Evolutionary conservation across 2,113 vertebrate species (phyloP), one percentile per base, ranked within the genome.

Genomic region (Seriola rivoliana): DNA sequence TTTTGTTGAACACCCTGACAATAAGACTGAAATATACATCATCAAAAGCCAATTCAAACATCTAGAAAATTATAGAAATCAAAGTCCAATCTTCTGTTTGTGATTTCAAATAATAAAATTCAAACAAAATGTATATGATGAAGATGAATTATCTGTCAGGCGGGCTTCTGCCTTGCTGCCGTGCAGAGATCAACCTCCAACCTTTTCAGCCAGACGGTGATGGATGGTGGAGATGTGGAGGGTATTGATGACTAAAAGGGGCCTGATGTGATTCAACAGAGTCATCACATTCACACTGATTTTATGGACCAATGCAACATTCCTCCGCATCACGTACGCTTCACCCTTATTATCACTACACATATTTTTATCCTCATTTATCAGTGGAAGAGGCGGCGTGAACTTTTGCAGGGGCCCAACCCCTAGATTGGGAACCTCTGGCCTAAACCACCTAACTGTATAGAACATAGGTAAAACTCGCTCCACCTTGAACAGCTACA

Each of bases 261-360:
- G 40, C 40, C 16, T 40, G 46, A 29, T 32, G 40, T 57, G 57
- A 13, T n/a, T 52, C 71, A 58, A 54, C 59, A 9, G 42, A 68
- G 70, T 79, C 70, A 59, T 63, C 29, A 74, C 50, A 65, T 55
- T 68, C 42, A 3, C 70, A 36, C 5, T 25, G n/a, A 73, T 52
- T 60, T 46, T 64, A 29, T 69, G 34, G 63, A 75, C n/a, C 64
- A 52, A 50, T 25, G 16, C 54, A 48, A 73, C 11, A 67, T 66
- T 63, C 10, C 8, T 60, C 8, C 38, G 3, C 40, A 67, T 60
- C 29, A 58, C 7, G 1, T 10, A 25, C 17, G 36, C 63, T 78
- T 59, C 60, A 25, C 72, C 23, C 58, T 57, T 36, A n/a, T 63
- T 32, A 50, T 65, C 58, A 60, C 34, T 9, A 9, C 21, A 1